Evolutionary conservation across 2,888 invertebrate genomes (phyloP), one percentile per base, ranked within the genome.

Genomic region (Balanococcus diminutus): DNA sequence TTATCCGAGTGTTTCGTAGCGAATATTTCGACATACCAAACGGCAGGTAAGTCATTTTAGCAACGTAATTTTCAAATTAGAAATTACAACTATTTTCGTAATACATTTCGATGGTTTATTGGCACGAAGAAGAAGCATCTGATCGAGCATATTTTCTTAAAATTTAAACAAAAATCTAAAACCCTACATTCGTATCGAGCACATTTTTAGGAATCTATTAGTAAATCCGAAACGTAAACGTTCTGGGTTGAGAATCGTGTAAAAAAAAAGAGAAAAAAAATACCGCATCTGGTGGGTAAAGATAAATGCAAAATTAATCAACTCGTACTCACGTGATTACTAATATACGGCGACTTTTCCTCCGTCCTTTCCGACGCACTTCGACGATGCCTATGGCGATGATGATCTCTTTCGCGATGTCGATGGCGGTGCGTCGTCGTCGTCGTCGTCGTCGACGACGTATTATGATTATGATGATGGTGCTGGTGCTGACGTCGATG

Each of bases 401-500:
- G 82, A n/a, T 86, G 86, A 36, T 86, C 86, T 6, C 82, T 61
- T 28, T 86, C 87, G 25, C 83, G 86, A 25, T 81, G 86, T 46
- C 81, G 86, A 84, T 61, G 86, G 75, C 86, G 85, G 42, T 22
- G 67, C 87, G 87, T 86, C 82, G 82, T 88, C 8, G 36, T n/a
- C n/a, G n/a, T n/a, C n/a, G n/a, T n/a, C n/a, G n/a, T 36, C 36
- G 36, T 36, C n/a, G n/a, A n/a, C n/a, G n/a, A n/a, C n/a, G 36
- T 36, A 36, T 11, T 51, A 51, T 51, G 51, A 51, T 51, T 51
- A 84, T 87, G 88, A 87, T 87, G 88, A 87, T 87, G 88, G 88
- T 87, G 88, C 83, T 86, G 86, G 22, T 86, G 84, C 25, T 84
- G 84, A 81, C 87, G 87, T 87, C 92, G 91, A 90, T 94, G 94